A percentile compares a stretch with the other conserved stretches of the same genome.
Conservation (phyloP, 2,113 vertebrate species). For the Stegastes partitus region DNA sequence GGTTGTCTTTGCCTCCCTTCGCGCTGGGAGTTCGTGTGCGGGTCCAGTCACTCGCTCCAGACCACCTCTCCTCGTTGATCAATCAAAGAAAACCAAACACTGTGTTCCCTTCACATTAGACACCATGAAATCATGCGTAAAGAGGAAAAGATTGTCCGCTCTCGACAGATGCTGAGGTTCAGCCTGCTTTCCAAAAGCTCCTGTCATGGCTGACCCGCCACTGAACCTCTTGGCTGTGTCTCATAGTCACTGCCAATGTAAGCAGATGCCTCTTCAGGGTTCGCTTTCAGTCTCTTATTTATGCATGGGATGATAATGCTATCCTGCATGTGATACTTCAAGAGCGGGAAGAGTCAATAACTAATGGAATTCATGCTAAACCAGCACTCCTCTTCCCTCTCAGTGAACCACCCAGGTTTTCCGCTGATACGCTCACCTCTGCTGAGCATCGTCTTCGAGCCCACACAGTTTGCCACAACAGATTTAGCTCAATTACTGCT, state of each 20-base stretch:
- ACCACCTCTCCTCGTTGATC: conserved; percentile 59
- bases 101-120: conserved; percentile 32
- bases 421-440: conserved; percentile 54
- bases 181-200: conserved; percentile 41
- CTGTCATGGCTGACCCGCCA: conserved; percentile 69
- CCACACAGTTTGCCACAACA: conserved; percentile 73
- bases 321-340: conserved; percentile 63
- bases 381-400: conserved; percentile 51
- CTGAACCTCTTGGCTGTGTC: conserved; percentile 74
- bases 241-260: conserved; percentile 69
- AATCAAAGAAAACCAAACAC: conserved; percentile 70
- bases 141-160: conserved; percentile 22
- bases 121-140: conserved; percentile 56
- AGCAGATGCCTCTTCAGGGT: conserved; percentile 74
- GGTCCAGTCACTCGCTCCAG: conserved; percentile 7
- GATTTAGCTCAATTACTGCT: conserved; percentile 64
- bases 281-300: conserved; percentile 66
- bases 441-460: conserved; percentile 51
- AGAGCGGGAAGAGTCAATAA: conserved; percentile 61
- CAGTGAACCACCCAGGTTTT: conserved; percentile 59
- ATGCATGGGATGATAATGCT: conserved; percentile 71
- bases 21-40: conserved; percentile 14
- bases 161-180: conserved; percentile 51
- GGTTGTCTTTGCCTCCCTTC: conserved; percentile 9
- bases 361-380: conserved; percentile 65